Evolutionary conservation across 2,113 vertebrate genomes (phyloP).

Genomic region (Centropus unirufus): DNA sequence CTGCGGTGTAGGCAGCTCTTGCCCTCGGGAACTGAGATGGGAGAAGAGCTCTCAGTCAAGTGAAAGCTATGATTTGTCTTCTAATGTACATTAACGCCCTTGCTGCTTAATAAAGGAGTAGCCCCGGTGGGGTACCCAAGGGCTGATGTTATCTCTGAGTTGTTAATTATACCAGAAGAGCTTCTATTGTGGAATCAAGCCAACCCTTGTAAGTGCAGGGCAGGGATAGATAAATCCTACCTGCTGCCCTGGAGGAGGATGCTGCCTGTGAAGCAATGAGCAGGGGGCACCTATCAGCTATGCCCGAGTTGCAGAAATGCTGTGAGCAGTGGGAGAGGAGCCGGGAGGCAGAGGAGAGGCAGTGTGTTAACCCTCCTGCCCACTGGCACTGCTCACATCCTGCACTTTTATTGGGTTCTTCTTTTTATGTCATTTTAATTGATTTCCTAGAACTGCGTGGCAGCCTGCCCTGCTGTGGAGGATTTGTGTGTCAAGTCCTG

Average conservation of each 20-base stretch:
- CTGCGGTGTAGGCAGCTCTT: neutral
- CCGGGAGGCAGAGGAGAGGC: neutral
- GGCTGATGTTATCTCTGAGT: neutral
- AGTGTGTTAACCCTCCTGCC: neutral
- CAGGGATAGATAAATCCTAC: neutral
- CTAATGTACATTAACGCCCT: neutral
- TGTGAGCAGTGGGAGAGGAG: neutral
- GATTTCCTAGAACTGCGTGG: constrained; percentile 28
- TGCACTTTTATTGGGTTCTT: neutral
- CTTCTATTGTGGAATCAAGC: neutral
- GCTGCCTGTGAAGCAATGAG: neutral
- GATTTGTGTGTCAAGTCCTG: constrained; percentile 32
- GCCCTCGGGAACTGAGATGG: neutral
- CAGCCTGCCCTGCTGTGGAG: neutral
- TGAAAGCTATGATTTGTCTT: neutral
- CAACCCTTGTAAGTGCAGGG: neutral
- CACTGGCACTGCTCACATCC: constrained; percentile 10
- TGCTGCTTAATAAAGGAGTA: neutral
- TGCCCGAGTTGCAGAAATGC: neutral
- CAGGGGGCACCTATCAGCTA: neutral
- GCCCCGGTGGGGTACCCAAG: neutral
- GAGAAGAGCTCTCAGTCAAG: neutral
- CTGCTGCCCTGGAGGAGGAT: neutral
- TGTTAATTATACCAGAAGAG: neutral
- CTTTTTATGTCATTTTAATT: neutral